Evolutionary conservation across 2,113 vertebrate species (phyloP).

Genomic region (Pontoporia blainvillei): DNA sequence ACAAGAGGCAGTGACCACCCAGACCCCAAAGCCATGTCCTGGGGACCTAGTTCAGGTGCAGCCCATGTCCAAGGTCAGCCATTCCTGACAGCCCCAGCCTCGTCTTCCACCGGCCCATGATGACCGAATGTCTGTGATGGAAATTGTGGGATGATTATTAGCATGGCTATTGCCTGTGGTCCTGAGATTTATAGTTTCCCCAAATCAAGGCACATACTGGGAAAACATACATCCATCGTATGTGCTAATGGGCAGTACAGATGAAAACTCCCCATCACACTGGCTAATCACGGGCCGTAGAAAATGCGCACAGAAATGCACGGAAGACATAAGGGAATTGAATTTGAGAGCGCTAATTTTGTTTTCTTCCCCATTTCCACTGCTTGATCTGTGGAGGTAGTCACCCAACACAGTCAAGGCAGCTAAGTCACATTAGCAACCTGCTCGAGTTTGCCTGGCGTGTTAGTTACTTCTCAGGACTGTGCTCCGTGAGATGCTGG

Average conservation of each 20-base stretch:
- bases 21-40: rapidly evolving
- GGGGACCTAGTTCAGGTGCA: rapidly evolving
- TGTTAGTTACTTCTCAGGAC: background rate
- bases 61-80: rapidly evolving
- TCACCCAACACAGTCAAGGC: background rate
- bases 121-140: rapidly evolving
- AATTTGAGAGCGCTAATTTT: background rate
- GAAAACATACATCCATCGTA: rapidly evolving
- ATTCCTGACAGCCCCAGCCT: rapidly evolving
- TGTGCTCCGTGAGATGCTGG: background rate
- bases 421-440: background rate
- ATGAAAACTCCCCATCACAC: background rate
- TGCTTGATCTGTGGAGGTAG: background rate
- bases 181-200: background rate
- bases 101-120: rapidly evolving
- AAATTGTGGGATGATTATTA: background rate
- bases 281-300: rapidly evolving
- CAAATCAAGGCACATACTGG: background rate
- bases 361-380: background rate
- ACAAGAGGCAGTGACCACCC: rapidly evolving
- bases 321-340: background rate
- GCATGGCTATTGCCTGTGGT: background rate
- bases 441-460: background rate
- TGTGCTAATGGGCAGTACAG: background rate
- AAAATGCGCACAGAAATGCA: background rate